These are phyloP conservation scores for Acrobasis suavella DNA, from an alignment of 2,888 invertebrate species.

Conservation along the genomic window DNA sequence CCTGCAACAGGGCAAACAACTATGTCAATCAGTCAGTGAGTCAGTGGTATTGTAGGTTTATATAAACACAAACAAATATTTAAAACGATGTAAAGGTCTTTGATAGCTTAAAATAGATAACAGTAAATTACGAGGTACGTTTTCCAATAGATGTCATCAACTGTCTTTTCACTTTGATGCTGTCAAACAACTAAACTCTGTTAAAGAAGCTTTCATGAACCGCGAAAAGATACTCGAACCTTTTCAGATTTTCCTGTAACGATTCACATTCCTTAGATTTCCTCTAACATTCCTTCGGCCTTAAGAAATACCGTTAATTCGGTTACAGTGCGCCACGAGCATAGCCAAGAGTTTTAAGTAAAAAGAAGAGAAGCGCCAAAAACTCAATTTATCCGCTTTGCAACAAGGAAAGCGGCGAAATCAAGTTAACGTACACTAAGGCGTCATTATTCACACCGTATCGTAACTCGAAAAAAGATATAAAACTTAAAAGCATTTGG, in stretches of 20 bases:
- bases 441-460: conserved; percentile 29
- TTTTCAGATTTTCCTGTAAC: background rate
- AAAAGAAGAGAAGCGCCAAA: conserved; percentile 42
- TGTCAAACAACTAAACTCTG: too few species aligned
- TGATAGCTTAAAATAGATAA: too few species aligned
- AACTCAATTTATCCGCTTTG: conserved; percentile 43
- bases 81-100: too few species aligned
- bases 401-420: conserved; percentile 45
- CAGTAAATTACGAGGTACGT: too few species aligned
- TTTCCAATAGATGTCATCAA: too few species aligned
- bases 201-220: too few species aligned
- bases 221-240: background rate
- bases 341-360: conserved; percentile 35
- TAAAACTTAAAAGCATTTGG: conserved; percentile 19
- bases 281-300: conserved; percentile 16
- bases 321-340: conserved; percentile 20
- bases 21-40: too few species aligned
- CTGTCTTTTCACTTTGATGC: too few species aligned
- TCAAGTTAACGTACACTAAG: conserved; percentile 43
- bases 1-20: too few species aligned
- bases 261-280: conserved; percentile 1
- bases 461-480: conserved; percentile 19
- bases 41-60: too few species aligned
- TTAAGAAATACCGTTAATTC: conserved; percentile 22
- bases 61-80: too few species aligned